Base-by-base conservation (phyloP, 1,140 invertebrate species). In the Trachymyrmex cornetzi region DNA sequence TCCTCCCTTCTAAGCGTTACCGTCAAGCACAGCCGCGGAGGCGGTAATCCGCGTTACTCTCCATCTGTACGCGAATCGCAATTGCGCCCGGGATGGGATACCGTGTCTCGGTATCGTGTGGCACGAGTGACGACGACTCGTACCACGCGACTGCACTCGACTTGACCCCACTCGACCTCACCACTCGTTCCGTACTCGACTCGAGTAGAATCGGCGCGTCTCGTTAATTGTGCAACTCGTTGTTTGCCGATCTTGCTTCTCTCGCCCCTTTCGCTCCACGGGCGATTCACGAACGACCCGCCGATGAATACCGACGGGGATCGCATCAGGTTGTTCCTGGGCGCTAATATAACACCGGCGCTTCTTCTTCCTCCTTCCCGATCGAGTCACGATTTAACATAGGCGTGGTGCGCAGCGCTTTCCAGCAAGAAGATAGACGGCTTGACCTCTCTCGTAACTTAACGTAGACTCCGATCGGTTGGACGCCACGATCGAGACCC, bases 381-480 rank as follows among this genome's bases (percentile, higher is more conserved):
- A 91, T 91, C 92, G 84, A 91, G 92, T 94, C 93, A 93, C 93
- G 93, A 94, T 87, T 92, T 63, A 87, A 87, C 92, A 93, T 91
- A 94, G 93, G 93, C 93, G 93, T 94, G 93, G 93, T 93, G 81
- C 67, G 72, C 64, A 19, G 64, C 66, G 86, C 81, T 91, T 66
- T 87, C 82, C 75, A 63, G 38, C 77, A 79, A 86, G 90, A 92
- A 93, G 92, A 93, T 91, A 92, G 87, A 93, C 92, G 92, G 81
- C 85, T 88, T 91, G 92, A 93, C 92, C 91, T 93, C 89, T 92
- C 71, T 72, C 88, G 89, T 66, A 81, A 67, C 57, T 91, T 77
- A 84, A 85, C 64, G 75, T 55, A 24, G 50, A 69, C 86, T 85
- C 69, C 77, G 86, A 88, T 85, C 86, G 66, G 86, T 44, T 55